These are phyloP conservation scores for Hermatobates lingyangjiaoensis DNA, from an alignment of 1,140 invertebrate species.

Conservation along the genomic window DNA sequence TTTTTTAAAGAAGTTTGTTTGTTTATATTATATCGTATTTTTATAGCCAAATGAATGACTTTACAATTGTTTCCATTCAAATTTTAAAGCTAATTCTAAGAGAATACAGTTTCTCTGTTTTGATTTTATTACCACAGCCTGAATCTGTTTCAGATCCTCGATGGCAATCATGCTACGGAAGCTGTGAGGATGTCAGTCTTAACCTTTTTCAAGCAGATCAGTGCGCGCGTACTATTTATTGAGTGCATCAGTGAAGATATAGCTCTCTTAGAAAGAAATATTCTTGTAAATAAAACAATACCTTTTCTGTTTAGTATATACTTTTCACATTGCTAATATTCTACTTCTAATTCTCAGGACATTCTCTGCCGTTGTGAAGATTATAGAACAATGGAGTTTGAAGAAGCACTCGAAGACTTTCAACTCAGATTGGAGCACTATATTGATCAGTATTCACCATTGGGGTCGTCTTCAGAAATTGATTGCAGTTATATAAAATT, in stretches of 20 bases:
- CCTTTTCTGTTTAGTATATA: neutral
- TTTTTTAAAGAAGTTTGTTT: too few species aligned
- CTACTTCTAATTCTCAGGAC: slow-evolving; percentile 33
- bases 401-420: slow-evolving; percentile 61
- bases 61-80: too few species aligned
- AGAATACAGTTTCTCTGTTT: too few species aligned
- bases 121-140: too few species aligned
- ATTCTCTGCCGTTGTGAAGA: slow-evolving; percentile 81
- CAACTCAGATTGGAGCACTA: slow-evolving; percentile 71
- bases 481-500: slow-evolving; percentile 42
- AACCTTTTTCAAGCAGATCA: slow-evolving; percentile 49
- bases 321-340: neutral
- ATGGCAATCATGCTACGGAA: slow-evolving; percentile 78
- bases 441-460: slow-evolving; percentile 54
- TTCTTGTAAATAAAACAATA: slow-evolving; percentile 30
- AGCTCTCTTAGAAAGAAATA: slow-evolving; percentile 62
- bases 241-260: slow-evolving; percentile 81
- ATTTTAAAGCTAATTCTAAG: too few species aligned
- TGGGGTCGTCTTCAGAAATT: slow-evolving; percentile 33
- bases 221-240: slow-evolving; percentile 77
- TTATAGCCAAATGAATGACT: too few species aligned
- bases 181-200: slow-evolving; percentile 57
- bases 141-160: slow-evolving; percentile 56
- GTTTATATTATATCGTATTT: too few species aligned
- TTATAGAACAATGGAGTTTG: slow-evolving; percentile 57